Evolutionary conservation across 1,140 invertebrate genomes (phyloP), one percentile per base, ranked within the genome.

Genomic region (Trichonephila inaurata): DNA sequence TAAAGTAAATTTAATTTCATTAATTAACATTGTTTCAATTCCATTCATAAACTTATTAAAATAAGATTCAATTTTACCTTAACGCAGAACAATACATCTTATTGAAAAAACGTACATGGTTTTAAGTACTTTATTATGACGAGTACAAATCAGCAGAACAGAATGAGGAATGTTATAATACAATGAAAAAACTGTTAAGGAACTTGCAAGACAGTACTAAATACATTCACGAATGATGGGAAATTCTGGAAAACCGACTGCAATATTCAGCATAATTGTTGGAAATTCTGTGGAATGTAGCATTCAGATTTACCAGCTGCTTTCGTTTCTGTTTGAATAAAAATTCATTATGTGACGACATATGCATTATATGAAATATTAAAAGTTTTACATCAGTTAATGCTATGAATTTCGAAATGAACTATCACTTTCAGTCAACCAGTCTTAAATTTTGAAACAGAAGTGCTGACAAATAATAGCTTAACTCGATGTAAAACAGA

Each of bases 91-190:
- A 62, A 62, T 62, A 62, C 61, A 62, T 51, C 51, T 62, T 19
- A 81, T 81, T 40, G 72, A 81, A 40, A 40, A 81, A 81, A 81
- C 72, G 72, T 81, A 16, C 40, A 33, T n/a, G 44, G 85, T 33
- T 33, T 24, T 87, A 40, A 87, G 40, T 19, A n/a, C 62, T 87
- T 87, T 87, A 62, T 87, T 62, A 62, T 60, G 61, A 62, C 18
- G 44, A 87, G 61, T 87, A 87, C 85, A 87, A 87, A 87, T 62
- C 60, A 87, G 83, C n/a, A 28, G 21, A 87, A 64, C n/a, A 87
- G n/a, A 87, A 64, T 64, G 85, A 87, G 21, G 58, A 87, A 87
- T 87, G 85, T 87, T 87, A 87, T 87, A 64, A 64, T 87, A 87
- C 61, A 87, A 24, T 62, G 85, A 33, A 64, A n/a, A 28, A 58